Percentiles rank a stretch among this genome's conserved stretches.
Evolutionary conservation across 2,888 invertebrate genomes (phyloP).

Genomic region (Choreutis nemorana): DNA sequence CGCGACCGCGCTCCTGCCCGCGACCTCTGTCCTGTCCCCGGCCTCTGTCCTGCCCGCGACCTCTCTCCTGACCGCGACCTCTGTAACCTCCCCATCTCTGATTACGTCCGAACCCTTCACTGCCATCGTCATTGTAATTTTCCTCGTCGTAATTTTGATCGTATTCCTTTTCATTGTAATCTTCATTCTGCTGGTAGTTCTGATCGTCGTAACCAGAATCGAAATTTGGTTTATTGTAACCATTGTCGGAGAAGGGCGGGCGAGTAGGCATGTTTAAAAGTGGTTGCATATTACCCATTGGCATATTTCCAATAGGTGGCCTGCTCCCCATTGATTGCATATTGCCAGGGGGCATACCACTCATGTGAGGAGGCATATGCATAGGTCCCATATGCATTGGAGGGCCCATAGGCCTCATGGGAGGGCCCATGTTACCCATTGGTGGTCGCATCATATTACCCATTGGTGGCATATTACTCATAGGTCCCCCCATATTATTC

Average conservation of each 20-base stretch:
- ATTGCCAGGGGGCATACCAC: conserved; percentile 20
- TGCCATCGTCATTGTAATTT: conserved; percentile 25
- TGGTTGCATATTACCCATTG: conserved; percentile 17
- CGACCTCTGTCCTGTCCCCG: conserved; percentile 48
- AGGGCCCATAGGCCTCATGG: conserved; percentile 21
- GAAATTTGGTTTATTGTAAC: conserved; percentile 39
- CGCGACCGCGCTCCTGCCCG: conserved; percentile 41
- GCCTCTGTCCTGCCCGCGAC: conserved; percentile 31
- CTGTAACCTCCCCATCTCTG: conserved; percentile 44
- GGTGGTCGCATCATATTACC: conserved; percentile 17
- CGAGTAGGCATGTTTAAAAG: conserved; percentile 23
- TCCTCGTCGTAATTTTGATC: conserved; percentile 37
- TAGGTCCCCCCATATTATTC: conserved; percentile 15
- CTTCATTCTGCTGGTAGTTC: conserved; percentile 34
- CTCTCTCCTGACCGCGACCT: conserved; percentile 35
- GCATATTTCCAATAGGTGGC: conserved; percentile 28
- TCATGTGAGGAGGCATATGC: conserved; percentile 22
- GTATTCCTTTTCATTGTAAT: conserved; percentile 31
- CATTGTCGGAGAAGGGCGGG: conserved; percentile 43
- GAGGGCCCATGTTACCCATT: conserved; percentile 19
- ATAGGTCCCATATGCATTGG: conserved; percentile 18
- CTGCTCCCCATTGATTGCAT: conserved; percentile 30
- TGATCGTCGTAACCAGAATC: conserved; percentile 39
- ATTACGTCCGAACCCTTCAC: conserved; percentile 28
- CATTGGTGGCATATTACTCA: conserved; percentile 26